A percentile compares a stretch with the other conserved stretches of the same genome.
Evolutionary conservation across 2,888 invertebrate genomes (phyloP).

Genomic region (Charanyca ferruginea): DNA sequence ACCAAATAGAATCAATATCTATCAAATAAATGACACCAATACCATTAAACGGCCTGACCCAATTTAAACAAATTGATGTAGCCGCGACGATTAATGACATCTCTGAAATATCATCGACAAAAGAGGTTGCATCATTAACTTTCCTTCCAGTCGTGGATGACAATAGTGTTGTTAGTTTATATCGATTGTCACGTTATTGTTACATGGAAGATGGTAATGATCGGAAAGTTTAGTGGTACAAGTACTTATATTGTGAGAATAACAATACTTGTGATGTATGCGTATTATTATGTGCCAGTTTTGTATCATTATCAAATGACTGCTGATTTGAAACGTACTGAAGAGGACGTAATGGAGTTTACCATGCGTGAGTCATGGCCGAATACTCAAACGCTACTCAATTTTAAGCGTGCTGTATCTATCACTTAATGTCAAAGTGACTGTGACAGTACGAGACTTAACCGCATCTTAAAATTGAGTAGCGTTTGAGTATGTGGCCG

Average conservation of each 20-base stretch:
- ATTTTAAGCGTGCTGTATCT: too few relatives aligned
- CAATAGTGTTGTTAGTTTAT: slow-evolving; percentile 35
- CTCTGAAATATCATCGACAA: slow-evolving; percentile 40
- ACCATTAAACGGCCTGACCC: slow-evolving; percentile 31
- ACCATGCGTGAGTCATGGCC: too few relatives aligned
- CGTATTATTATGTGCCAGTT: slow-evolving; percentile 2
- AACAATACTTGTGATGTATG: background rate
- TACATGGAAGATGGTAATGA: slow-evolving; percentile 36
- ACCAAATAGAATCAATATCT: background rate
- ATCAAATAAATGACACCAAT: slow-evolving; percentile 11
- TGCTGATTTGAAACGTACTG: background rate
- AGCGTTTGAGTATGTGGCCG: too few relatives aligned
- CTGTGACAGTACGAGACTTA: too few relatives aligned
- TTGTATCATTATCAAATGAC: background rate
- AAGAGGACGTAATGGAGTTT: too few relatives aligned
- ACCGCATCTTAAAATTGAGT: too few relatives aligned
- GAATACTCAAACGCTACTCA: too few relatives aligned
- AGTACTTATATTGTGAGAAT: slow-evolving; percentile 33
- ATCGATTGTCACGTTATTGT: slow-evolving; percentile 48
- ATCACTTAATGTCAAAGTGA: too few relatives aligned
- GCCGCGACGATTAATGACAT: slow-evolving; percentile 49
- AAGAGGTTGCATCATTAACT: slow-evolving; percentile 47
- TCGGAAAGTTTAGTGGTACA: slow-evolving; percentile 26
- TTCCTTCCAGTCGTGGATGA: slow-evolving; percentile 51
- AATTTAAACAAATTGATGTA: slow-evolving; percentile 53